phyloP scores from a whole-genome alignment of 2,797 vertebrate genomes.

The Poeciliopsis paucimaculata region DNA sequence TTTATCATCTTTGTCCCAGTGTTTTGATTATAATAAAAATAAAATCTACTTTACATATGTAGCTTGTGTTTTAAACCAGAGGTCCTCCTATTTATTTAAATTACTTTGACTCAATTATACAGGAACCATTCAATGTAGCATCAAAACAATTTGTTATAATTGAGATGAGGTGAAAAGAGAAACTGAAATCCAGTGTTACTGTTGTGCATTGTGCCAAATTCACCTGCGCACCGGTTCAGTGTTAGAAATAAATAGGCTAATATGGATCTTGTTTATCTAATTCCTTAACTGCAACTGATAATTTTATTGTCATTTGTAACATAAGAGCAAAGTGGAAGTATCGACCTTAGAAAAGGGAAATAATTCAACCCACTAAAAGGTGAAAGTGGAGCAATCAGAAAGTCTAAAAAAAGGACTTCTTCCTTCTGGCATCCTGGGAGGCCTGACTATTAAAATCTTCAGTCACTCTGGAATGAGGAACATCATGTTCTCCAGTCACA shows the following conservation, averaged over 20 bases:
- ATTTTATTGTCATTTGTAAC: not conserved
- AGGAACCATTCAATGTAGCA: conserved; percentile 11
- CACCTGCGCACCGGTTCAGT: not conserved
- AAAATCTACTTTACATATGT: not conserved
- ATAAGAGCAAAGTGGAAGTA: not conserved
- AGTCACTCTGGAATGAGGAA: conserved; percentile 42
- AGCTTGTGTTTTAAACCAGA: not conserved
- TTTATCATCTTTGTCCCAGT: not conserved
- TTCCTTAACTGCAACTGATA: not conserved
- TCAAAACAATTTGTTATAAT: not conserved
- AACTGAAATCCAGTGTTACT: not conserved
- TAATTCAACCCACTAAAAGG: not conserved
- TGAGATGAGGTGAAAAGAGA: not conserved
- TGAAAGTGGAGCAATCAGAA: not conserved
- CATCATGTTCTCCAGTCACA: conserved; percentile 60
- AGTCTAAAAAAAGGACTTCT: conserved; percentile 12
- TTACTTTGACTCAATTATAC: not conserved
- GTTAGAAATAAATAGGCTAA: not conserved
- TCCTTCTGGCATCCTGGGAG: conserved; percentile 27
- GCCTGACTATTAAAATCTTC: conserved; percentile 35
- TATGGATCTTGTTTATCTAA: not conserved
- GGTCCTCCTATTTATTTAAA: not conserved
- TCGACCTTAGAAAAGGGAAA: not conserved
- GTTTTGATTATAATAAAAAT: not conserved
- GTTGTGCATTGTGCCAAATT: not conserved